phyloP scores from a whole-genome alignment of 2,113 vertebrate species.

The Cyanoramphus novaezelandiae region DNA sequence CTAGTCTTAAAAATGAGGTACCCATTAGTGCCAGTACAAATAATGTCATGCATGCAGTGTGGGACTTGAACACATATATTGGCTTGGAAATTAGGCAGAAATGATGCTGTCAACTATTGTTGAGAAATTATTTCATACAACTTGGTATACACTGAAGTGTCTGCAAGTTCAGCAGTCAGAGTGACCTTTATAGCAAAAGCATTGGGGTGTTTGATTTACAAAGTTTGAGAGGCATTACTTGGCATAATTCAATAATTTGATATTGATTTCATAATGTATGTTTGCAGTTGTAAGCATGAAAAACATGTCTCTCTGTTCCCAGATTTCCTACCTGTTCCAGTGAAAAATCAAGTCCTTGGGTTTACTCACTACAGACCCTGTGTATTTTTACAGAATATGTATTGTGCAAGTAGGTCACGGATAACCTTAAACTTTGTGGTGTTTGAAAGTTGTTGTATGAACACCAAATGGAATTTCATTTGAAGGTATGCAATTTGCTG shows the following conservation, averaged over 20 bases:
- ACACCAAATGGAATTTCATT: constrained; percentile 34
- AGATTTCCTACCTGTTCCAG: background rate
- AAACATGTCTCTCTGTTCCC: background rate
- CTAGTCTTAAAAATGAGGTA: background rate
- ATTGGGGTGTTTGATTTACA: background rate
- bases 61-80: background rate
- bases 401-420: constrained; percentile 33
- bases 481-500: constrained; percentile 40
- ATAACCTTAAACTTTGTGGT: constrained; percentile 40
- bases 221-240: background rate
- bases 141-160: background rate
- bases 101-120: background rate
- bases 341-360: background rate
- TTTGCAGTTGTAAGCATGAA: background rate
- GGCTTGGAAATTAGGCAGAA: background rate
- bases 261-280: background rate
- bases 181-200: background rate
- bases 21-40: background rate
- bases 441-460: constrained; percentile 37
- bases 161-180: background rate
- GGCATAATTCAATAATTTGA: background rate
- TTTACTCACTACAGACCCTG: background rate
- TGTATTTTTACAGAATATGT: background rate
- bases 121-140: background rate
- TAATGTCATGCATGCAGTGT: background rate